Evolutionary conservation across 2,113 vertebrate genomes (phyloP), one percentile per base, ranked within the genome.

Genomic region (Pedionomus torquatus): DNA sequence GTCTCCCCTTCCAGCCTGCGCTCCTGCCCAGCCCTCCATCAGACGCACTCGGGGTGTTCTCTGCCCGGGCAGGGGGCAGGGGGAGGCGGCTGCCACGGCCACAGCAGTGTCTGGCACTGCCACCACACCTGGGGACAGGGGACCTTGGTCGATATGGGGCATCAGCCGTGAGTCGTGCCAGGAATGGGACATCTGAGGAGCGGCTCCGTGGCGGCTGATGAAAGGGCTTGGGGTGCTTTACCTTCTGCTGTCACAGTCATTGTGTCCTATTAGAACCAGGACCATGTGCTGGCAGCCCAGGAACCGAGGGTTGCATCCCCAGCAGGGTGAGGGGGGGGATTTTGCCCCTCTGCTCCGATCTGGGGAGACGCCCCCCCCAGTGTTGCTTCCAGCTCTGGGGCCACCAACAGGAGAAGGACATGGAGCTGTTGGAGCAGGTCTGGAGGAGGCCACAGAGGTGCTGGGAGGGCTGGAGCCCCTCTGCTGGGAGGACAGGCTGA

Each of bases 101-200:
- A 5, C 3, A 4, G 44, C 6, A 20, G 54, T 8, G 54, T 55
- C 11, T 33, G 54, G 30, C n/a, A 25, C 58, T 24, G 23, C 23
- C 57, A 7, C 23, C 5, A 14, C 15, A 16, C n/a, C 58, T 5
- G 35, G 64, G 57, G 46, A 35, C 64, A 3, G 19, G 61, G 9
- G 4, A 35, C 60, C 39, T 15, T 3, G 1, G n/a, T 10, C 39
- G 1, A 0, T 30, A 0, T 4, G 24, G 5, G 7, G 6, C 26
- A 3, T 25, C 33, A n/a, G 51, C 35, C 51, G 30, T 37, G 11
- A 16, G 21, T 31, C 51, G 17, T 31, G 37, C 28, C 71, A 61
- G 75, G 39, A 10, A 0, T 1, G 18, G 66, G 35, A 33, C 20
- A 10, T 2, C 5, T 37, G 51, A n/a, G 39, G 23, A 71, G 30